Conservation (phyloP, 2,888 invertebrate species). For the Aricia artaxerxes region DNA sequence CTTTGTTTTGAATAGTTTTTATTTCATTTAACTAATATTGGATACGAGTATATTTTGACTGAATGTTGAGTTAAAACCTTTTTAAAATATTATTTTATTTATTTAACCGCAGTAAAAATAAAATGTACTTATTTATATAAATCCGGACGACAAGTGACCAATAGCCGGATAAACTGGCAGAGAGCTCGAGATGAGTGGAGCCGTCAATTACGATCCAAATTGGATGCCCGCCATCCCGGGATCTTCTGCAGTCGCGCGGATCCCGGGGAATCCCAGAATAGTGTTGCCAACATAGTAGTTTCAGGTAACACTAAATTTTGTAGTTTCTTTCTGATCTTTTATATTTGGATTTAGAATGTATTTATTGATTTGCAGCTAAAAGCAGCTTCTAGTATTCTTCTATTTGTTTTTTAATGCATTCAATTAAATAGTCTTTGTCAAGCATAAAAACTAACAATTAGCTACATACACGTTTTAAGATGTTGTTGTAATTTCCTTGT, state of each 20-base stretch:
- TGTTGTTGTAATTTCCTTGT: neutral
- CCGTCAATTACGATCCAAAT: constrained; percentile 45
- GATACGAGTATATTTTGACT: no score
- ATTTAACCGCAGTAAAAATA: constrained; percentile 2
- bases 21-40: no score
- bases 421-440: neutral
- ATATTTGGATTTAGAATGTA: no score
- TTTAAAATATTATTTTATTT: neutral
- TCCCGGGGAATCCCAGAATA: constrained; percentile 38
- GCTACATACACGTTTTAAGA: neutral
- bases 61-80: no score
- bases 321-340: neutral
- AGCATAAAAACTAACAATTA: neutral
- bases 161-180: constrained; percentile 38
- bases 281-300: neutral
- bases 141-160: constrained; percentile 33
- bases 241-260: constrained; percentile 40
- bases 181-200: constrained; percentile 42
- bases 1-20: no score
- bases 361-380: no score
- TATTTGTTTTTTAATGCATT: no score
- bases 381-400: no score
- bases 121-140: neutral
- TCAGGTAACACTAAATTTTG: neutral
- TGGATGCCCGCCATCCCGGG: constrained; percentile 40